phyloP scores from a whole-genome alignment of 2,113 vertebrate genomes.

The Callopanchax toddi region DNA sequence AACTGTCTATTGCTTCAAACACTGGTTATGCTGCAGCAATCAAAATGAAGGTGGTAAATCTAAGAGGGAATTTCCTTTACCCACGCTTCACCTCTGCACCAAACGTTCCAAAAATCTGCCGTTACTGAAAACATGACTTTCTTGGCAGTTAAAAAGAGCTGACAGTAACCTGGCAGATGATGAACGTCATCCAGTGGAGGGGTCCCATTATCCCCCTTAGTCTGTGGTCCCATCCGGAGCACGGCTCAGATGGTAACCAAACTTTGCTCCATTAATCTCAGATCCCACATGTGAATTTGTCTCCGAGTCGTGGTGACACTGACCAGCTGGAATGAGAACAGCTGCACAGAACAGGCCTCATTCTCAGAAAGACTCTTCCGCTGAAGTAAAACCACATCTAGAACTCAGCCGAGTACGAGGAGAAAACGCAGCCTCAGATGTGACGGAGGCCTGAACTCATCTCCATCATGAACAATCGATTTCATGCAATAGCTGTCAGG shows the following conservation, averaged over 20 bases:
- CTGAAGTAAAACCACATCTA: constrained; percentile 52
- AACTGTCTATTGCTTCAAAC: too few relatives aligned
- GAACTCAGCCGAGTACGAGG: constrained; percentile 22
- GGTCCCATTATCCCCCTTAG: constrained; percentile 11
- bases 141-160: constrained; percentile 7
- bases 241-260: constrained; percentile 36
- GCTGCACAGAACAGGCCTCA: constrained; percentile 30
- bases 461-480: neutral
- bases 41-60: too few relatives aligned
- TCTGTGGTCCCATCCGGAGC: constrained; percentile 28
- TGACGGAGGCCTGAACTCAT: constrained; percentile 37
- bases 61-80: neutral
- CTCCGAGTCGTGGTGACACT: constrained; percentile 43
- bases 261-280: constrained; percentile 48
- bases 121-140: neutral
- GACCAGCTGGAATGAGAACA: constrained; percentile 61
- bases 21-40: too few relatives aligned
- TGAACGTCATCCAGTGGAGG: constrained; percentile 31
- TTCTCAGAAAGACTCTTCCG: constrained; percentile 27
- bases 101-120: neutral
- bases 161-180: constrained; percentile 25
- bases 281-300: constrained; percentile 49
- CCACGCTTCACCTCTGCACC: neutral
- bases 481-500: neutral
- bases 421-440: constrained; percentile 28